Percentiles rank a stretch among this genome's conserved stretches.
phyloP scores from a whole-genome alignment of 2,113 vertebrate species.

The Cepphus grylle region DNA sequence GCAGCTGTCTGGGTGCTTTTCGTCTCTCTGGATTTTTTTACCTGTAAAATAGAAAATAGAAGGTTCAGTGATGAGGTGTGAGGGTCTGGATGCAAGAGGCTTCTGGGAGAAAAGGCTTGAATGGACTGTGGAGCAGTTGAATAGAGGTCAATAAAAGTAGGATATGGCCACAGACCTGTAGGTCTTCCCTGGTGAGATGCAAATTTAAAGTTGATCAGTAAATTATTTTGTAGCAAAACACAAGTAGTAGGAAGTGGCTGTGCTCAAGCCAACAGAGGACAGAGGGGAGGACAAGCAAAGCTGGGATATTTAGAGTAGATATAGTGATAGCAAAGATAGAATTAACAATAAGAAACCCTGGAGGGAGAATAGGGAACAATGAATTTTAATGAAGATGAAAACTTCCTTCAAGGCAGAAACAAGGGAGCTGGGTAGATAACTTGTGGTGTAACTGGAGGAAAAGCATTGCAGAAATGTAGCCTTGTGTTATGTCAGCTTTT shows the following conservation, averaged over 20 bases:
- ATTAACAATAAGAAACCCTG: neutral
- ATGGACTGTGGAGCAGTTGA: neutral
- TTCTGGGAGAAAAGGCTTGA: neutral
- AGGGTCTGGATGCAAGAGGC: neutral
- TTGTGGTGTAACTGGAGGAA: neutral
- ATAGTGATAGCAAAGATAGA: neutral
- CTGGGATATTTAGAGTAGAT: neutral
- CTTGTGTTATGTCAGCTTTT: neutral
- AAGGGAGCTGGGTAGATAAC: neutral
- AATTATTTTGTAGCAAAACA: neutral
- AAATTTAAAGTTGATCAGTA: neutral
- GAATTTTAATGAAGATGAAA: conserved; percentile 25
- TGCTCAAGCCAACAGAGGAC: neutral
- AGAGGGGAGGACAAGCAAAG: neutral
- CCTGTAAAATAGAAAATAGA: neutral
- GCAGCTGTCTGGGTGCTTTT: neutral
- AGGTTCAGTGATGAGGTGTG: neutral
- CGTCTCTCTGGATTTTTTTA: neutral
- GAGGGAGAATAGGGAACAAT: neutral
- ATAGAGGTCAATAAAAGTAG: neutral
- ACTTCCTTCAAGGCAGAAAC: neutral
- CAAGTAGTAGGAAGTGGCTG: neutral
- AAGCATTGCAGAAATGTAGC: neutral
- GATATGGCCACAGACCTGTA: neutral
- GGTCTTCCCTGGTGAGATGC: neutral